These are phyloP conservation scores for Pollimyrus isidori DNA, from an alignment of 2,113 vertebrate genomes.

Conservation along the genomic window DNA sequence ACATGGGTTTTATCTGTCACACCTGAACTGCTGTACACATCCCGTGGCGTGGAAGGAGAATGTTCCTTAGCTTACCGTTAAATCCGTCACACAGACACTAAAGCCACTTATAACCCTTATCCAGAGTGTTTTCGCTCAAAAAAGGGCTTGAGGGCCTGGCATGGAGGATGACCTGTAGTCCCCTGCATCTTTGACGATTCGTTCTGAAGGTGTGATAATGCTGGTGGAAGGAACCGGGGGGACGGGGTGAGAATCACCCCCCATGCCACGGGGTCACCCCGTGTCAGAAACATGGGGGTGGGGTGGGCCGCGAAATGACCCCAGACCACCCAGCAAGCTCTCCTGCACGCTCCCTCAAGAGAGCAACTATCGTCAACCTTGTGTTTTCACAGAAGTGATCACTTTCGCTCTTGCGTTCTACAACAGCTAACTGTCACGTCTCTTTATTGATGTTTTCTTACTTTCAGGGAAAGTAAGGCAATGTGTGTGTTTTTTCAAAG, in stretches of 20 bases:
- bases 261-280: not conserved
- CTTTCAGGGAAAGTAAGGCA: conserved; percentile 97
- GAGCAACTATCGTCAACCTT: conserved; percentile 62
- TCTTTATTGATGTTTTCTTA: conserved; percentile 95
- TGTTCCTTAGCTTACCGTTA: conserved; percentile 42
- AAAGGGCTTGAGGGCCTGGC: not conserved
- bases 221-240: not conserved
- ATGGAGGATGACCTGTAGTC: not conserved
- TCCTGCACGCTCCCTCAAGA: not conserved
- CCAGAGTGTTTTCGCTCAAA: not conserved
- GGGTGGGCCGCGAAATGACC: not conserved
- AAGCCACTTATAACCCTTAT: too few species aligned
- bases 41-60: not conserved
- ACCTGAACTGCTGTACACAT: not conserved
- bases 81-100: too few species aligned
- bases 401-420: conserved; percentile 54
- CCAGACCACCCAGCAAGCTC: not conserved
- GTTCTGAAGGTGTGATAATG: not conserved
- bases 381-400: conserved; percentile 76
- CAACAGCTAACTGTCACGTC: conserved; percentile 62
- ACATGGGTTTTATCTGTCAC: not conserved
- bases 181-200: not conserved
- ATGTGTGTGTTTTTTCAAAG: conserved; percentile 78
- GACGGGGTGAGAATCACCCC: not conserved
- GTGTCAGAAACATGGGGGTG: not conserved